Evolutionary conservation across 2,888 invertebrate genomes (phyloP).

Genomic region (Corbicula japonica): DNA sequence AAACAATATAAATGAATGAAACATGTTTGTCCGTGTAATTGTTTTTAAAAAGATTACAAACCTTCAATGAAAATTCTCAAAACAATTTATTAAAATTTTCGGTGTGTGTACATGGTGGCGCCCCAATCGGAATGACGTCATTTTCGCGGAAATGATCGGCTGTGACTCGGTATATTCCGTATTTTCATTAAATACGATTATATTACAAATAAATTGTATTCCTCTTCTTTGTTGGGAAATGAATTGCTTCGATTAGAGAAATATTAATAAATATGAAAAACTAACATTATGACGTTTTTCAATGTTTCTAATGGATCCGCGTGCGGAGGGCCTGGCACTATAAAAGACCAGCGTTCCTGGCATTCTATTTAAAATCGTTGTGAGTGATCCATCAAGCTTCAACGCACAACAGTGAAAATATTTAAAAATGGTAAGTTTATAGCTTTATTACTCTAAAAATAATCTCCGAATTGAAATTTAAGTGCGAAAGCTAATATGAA

Average conservation of each 20-base stretch:
- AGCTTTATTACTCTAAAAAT: background rate
- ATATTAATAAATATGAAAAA: background rate
- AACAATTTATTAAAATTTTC: background rate
- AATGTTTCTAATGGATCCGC: constrained; percentile 24
- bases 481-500: background rate
- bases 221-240: too few species aligned
- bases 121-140: constrained; percentile 74
- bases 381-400: constrained; percentile 38
- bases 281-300: constrained; percentile 1
- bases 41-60: too few species aligned
- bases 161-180: constrained; percentile 57
- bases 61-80: too few species aligned
- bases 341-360: constrained; percentile 1
- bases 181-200: constrained; percentile 66
- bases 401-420: constrained; percentile 3
- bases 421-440: constrained; percentile 33
- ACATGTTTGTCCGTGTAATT: too few species aligned
- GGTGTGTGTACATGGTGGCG: constrained; percentile 69
- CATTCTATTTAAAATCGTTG: constrained; percentile 21
- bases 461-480: background rate
- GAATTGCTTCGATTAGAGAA: too few species aligned
- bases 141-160: constrained; percentile 54
- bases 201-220: too few species aligned
- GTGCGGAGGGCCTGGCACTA: constrained; percentile 5
- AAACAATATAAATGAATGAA: too few species aligned